Conservation (phyloP, 2,888 invertebrate species). For the Helicoverpa assulta region DNA sequence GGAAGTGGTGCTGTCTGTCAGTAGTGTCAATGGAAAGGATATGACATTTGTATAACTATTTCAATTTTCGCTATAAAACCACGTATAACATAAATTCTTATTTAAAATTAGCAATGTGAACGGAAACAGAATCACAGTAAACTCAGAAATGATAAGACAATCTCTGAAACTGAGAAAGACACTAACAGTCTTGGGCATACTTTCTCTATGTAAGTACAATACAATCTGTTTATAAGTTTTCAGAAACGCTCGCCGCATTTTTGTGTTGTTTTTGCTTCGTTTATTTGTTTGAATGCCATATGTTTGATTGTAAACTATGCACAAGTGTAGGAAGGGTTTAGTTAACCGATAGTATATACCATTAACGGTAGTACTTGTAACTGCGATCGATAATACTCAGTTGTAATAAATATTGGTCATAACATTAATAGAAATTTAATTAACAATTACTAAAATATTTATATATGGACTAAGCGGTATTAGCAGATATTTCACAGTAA, state of each 20-base stretch:
- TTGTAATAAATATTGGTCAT: background rate
- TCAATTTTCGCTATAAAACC: constrained; percentile 38
- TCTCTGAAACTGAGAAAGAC: constrained; percentile 84
- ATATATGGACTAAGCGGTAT: too few relatives aligned
- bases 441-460: too few relatives aligned
- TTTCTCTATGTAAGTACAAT: constrained; percentile 80
- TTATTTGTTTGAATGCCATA: constrained; percentile 20
- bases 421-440: background rate
- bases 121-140: constrained; percentile 63
- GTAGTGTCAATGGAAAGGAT: constrained; percentile 7
- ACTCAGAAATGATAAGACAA: constrained; percentile 86
- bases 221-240: constrained; percentile 55
- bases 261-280: constrained; percentile 47
- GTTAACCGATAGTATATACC: constrained; percentile 8
- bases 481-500: too few relatives aligned
- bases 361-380: constrained; percentile 5
- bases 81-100: constrained; percentile 49
- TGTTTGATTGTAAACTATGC: constrained; percentile 6
- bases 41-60: constrained; percentile 37
- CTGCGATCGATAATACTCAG: constrained; percentile 13
- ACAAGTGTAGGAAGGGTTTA: constrained; percentile 2
- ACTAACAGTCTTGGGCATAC: constrained; percentile 77
- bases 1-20: constrained; percentile 49
- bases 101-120: constrained; percentile 77
- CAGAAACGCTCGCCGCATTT: constrained; percentile 44